Base-by-base conservation (phyloP, 2,797 vertebrate genomes). In the Urophycis tenuis region DNA sequence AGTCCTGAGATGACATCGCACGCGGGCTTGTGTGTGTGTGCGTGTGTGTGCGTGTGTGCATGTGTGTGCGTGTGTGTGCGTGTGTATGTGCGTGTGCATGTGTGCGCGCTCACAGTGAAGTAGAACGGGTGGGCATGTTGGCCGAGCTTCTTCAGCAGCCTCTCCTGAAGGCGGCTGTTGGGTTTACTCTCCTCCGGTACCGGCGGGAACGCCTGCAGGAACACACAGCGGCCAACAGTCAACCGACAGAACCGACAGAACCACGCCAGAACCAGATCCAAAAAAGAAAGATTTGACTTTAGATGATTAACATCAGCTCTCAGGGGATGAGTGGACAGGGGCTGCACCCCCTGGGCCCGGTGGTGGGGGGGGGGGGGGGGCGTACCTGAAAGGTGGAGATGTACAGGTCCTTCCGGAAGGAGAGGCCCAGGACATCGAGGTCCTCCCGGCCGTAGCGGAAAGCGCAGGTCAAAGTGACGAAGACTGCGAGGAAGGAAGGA, bases 381-480 rank as follows among this genome's bases (percentile, higher is more conserved):
- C 32, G 30, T 67, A 91, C 91, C 88, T 92, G 96, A 83, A 96
- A 94, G 1, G 96, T 98, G 90, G 96, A 96, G 87, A 98, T 96
- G 1, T 98, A 98, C 8, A 99, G 94, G 81, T 98, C 97, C 91
- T 99, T 99, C 79, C 97, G 93, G 85, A 99, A 98, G 0, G 97
- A 98, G 85, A 99, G 90, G 32, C 97, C 97, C 80, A 99, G 91
- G 29, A 98, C 97, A 0, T 99, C 97, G 87, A 99, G 92, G 88
- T 99, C 97, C 87, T 99, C 97, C 0, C 96, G 96, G 76, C 97
- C 97, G 0, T 99, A 99, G 41, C 97, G 96, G 82, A 99, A 99
- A 12, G 97, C 97, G 77, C 97, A 99, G 67, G 97, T 99, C 89
- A 99, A 82, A 0, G 97, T 99, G 88, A 98, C 97, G 0, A 96